Percentiles rank a stretch among this genome's conserved stretches.
Conservation (phyloP, 2,113 vertebrate species). For the Hemibagrus wyckioides region DNA sequence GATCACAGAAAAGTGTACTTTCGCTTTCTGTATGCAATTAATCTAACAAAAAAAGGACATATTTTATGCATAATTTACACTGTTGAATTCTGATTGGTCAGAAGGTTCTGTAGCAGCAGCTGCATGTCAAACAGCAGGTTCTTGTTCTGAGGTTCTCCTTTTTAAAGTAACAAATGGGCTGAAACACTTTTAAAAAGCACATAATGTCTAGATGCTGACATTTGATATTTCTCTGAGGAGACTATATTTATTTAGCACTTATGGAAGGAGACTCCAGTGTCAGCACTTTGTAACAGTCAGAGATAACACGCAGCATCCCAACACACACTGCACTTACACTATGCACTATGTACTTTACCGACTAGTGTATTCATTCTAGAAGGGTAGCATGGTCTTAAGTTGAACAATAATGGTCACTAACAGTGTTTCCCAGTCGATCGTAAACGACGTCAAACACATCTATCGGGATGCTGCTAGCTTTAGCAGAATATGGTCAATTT, state of each 20-base stretch:
- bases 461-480: too few relatives aligned
- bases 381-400: too few relatives aligned
- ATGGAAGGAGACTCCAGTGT: neutral
- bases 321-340: too few relatives aligned
- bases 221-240: neutral
- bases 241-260: neutral
- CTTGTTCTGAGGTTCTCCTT: neutral
- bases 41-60: neutral
- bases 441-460: too few relatives aligned
- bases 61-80: neutral
- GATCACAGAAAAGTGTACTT: neutral
- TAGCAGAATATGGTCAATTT: too few relatives aligned
- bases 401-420: too few relatives aligned
- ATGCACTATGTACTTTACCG: too few relatives aligned
- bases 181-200: too few relatives aligned
- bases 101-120: neutral
- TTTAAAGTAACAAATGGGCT: too few relatives aligned
- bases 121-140: neutral
- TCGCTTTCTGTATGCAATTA: neutral
- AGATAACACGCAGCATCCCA: neutral
- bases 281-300: neutral
- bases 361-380: too few relatives aligned
- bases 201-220: neutral
- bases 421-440: too few relatives aligned
- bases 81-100: neutral